Evolutionary conservation across 1,140 invertebrate species (phyloP).

Genomic region (Scaptomyza graminum): DNA sequence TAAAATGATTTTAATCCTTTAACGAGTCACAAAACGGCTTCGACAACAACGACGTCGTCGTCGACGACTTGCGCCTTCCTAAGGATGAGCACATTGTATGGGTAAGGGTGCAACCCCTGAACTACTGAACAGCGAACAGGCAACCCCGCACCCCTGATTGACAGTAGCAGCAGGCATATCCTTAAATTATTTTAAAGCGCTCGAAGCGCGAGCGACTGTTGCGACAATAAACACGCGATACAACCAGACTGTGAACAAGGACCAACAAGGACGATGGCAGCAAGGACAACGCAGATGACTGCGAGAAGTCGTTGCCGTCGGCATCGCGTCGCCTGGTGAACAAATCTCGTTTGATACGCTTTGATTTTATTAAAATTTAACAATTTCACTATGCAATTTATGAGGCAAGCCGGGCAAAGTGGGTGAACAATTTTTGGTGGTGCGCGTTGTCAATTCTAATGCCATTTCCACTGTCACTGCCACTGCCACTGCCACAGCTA

Average conservation of each 20-base stretch:
- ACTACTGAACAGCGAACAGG: not conserved
- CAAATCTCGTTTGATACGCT: conserved; percentile 80
- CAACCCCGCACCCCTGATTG: not conserved
- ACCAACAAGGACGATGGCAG: conserved; percentile 58
- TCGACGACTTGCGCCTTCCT: conserved; percentile 21
- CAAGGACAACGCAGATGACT: conserved; percentile 49
- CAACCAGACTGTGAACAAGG: conserved; percentile 78
- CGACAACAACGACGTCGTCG: conserved; percentile 19
- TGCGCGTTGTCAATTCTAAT: not conserved
- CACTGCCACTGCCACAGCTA: not conserved
- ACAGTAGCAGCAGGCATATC: conserved; percentile 40
- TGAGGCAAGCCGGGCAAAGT: conserved; percentile 42
- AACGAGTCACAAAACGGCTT: conserved; percentile 74
- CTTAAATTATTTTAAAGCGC: conserved; percentile 79
- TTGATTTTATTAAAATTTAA: conserved; percentile 82
- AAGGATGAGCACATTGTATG: conserved; percentile 37
- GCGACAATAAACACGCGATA: conserved; percentile 81
- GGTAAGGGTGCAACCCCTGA: conserved; percentile 37
- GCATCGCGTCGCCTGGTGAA: conserved; percentile 69
- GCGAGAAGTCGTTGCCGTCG: conserved; percentile 18
- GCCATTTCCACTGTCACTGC: not conserved
- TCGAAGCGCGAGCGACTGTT: conserved; percentile 60
- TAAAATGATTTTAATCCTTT: conserved; percentile 82
- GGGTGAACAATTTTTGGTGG: conserved; percentile 15
- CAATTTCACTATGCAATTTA: conserved; percentile 79